Conservation (phyloP, 92 coral and sea anemone genomes). For the Phenganax subtilis region DNA sequence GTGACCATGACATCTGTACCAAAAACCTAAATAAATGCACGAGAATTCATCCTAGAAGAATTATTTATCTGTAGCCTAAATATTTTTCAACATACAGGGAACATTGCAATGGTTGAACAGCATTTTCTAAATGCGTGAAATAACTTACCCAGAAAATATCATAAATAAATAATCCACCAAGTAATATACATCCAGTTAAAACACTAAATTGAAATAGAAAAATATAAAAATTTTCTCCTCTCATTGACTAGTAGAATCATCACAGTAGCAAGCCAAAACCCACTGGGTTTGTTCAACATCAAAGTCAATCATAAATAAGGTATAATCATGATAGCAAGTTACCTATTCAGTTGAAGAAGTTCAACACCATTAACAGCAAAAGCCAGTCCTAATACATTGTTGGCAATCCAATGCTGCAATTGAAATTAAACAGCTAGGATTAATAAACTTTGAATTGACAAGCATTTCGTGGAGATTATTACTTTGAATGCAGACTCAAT, state of each 20-base stretch:
- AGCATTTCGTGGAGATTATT: neutral
- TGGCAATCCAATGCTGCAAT: constrained; percentile 97
- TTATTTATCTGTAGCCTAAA: too few species aligned
- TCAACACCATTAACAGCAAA: constrained; percentile 99
- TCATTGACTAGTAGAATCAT: neutral
- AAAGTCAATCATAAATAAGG: neutral
- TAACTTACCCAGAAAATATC: constrained; percentile 93
- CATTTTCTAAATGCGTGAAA: neutral
- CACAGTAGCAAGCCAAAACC: neutral
- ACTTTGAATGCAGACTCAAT: neutral
- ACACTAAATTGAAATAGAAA: constrained; percentile 41
- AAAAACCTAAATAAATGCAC: constrained; percentile 63
- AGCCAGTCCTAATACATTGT: constrained; percentile 96
- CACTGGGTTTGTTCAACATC: neutral
- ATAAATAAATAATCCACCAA: constrained; percentile 92
- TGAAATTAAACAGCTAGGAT: neutral
- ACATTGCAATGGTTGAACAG: neutral
- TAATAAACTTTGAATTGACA: neutral
- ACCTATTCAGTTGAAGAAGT: constrained; percentile 78
- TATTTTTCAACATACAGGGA: too few species aligned
- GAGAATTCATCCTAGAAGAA: neutral
- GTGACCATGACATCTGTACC: constrained; percentile 99
- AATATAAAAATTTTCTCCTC: neutral
- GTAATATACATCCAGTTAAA: constrained; percentile 82
- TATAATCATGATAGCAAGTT: neutral